These are phyloP conservation scores for Oxygymnocypris stewartii DNA, from an alignment of 2,113 vertebrate species.

Conservation along the genomic window DNA sequence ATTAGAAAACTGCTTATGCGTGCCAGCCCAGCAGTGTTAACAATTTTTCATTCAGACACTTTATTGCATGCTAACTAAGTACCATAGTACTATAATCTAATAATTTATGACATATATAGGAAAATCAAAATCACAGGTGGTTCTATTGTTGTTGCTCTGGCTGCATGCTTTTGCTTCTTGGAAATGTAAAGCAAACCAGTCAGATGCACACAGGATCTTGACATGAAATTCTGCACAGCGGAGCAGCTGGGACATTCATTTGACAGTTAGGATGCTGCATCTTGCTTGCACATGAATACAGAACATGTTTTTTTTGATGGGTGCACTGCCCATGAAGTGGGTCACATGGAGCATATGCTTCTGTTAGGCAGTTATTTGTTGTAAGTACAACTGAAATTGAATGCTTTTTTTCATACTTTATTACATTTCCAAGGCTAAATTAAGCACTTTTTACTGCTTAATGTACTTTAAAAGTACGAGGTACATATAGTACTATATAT, in stretches of 20 bases:
- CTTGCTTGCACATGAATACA: neutral
- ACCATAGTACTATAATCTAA: neutral
- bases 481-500: neutral
- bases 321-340: neutral
- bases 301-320: neutral
- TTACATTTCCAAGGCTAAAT: neutral
- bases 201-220: neutral
- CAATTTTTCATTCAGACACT: no score
- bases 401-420: neutral
- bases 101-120: no score
- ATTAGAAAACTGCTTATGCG: neutral
- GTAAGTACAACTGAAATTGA: neutral
- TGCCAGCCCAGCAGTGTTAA: neutral
- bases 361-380: neutral
- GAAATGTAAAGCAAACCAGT: neutral
- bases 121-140: neutral
- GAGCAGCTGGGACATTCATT: neutral
- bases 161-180: neutral
- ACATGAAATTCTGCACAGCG: neutral
- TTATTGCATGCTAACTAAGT: neutral
- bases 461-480: neutral
- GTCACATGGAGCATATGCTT: neutral
- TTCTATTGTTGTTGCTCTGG: neutral
- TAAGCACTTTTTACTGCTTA: neutral
- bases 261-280: neutral